Evolutionary conservation across 2,113 vertebrate genomes (phyloP).

Genomic region (Tyrannus savana): DNA sequence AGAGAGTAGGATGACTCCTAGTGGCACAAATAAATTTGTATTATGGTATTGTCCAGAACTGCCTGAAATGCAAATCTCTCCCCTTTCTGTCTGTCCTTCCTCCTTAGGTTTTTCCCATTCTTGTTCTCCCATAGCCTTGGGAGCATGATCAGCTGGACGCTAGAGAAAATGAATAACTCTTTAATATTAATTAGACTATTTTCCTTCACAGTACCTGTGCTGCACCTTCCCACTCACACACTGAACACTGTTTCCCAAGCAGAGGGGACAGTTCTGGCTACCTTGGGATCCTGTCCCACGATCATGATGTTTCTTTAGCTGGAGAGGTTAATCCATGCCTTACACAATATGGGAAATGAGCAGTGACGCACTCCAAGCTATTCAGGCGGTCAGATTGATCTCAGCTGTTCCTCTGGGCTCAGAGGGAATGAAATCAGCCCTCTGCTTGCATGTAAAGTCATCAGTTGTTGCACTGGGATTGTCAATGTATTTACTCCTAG

Average conservation of each 20-base stretch:
- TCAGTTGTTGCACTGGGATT: neutral
- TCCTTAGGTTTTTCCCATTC: neutral
- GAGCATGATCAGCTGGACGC: neutral
- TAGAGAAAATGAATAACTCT: neutral
- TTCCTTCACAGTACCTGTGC: rapidly evolving
- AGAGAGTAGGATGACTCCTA: neutral
- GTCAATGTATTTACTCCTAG: neutral
- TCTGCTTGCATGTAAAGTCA: neutral
- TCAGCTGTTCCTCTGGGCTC: neutral
- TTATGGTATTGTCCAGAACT: neutral
- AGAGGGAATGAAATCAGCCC: neutral
- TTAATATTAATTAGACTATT: neutral
- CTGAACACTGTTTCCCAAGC: neutral
- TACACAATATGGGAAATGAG: neutral
- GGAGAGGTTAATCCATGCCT: neutral
- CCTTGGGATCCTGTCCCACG: rapidly evolving
- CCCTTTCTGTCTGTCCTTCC: neutral
- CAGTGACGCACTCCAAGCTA: neutral
- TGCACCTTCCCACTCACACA: neutral
- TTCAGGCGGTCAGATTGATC: neutral
- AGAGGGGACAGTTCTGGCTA: neutral
- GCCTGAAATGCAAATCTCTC: neutral
- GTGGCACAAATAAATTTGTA: neutral
- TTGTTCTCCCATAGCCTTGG: neutral
- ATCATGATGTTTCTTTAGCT: neutral